phyloP scores from a whole-genome alignment of 2,888 invertebrate genomes.

The Glaucopsyche alexis region DNA sequence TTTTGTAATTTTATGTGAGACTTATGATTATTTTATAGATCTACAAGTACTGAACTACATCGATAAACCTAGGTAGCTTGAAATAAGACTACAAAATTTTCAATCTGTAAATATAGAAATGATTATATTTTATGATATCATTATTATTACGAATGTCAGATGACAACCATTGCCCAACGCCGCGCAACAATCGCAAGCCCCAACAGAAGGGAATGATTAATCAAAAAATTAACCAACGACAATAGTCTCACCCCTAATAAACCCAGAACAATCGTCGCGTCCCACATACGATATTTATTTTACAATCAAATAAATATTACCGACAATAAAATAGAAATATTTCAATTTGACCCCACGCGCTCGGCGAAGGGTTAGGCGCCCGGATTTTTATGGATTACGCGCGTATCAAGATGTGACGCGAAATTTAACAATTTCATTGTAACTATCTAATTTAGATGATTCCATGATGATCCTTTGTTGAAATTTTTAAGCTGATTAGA shows the following conservation, averaged over 20 bases:
- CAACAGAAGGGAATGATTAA: constrained; percentile 67
- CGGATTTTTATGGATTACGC: constrained; percentile 48
- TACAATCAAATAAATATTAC: constrained; percentile 80
- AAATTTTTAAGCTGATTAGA: constrained; percentile 1
- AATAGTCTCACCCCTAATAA: constrained; percentile 70
- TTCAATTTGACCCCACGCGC: constrained; percentile 76
- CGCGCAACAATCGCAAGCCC: constrained; percentile 57
- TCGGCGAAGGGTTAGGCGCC: constrained; percentile 65
- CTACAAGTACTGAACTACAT: too few relatives aligned
- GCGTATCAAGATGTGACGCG: constrained; percentile 72
- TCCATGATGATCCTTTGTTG: neutral
- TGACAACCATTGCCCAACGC: constrained; percentile 25
- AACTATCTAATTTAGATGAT: constrained; percentile 25
- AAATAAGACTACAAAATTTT: neutral
- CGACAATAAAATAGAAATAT: constrained; percentile 78
- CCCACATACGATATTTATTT: constrained; percentile 78
- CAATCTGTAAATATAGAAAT: neutral
- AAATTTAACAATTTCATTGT: constrained; percentile 68
- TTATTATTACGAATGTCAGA: constrained; percentile 4
- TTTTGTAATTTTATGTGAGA: too few relatives aligned
- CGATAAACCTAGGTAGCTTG: too few relatives aligned
- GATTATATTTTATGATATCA: constrained; percentile 12
- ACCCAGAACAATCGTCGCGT: constrained; percentile 68
- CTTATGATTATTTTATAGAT: too few relatives aligned
- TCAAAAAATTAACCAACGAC: constrained; percentile 79